phyloP scores from a whole-genome alignment of 2,888 invertebrate genomes.

The Mythimna lalbum region DNA sequence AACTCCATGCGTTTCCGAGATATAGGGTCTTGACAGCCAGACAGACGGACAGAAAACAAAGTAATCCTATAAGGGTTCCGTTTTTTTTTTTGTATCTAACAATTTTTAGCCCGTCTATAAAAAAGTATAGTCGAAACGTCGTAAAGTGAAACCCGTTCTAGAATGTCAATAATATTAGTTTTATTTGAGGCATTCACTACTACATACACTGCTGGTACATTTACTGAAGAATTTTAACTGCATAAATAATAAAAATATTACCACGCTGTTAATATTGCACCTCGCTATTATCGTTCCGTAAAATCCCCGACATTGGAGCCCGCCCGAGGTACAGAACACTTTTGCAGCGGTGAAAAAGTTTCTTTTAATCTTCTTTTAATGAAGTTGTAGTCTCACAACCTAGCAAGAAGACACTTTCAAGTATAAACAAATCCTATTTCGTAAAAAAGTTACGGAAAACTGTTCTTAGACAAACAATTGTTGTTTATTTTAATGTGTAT shows the following conservation, averaged over 20 bases:
- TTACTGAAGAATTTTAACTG: conserved; percentile 22
- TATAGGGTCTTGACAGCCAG: too few species aligned
- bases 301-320: conserved; percentile 67
- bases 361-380: conserved; percentile 85
- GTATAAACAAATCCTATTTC: conserved; percentile 72
- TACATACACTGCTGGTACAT: too few species aligned
- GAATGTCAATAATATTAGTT: neutral
- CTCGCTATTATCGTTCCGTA: conserved; percentile 72
- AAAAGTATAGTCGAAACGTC: too few species aligned
- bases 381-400: conserved; percentile 77
- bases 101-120: too few species aligned
- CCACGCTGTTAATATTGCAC: conserved; percentile 67
- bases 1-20: too few species aligned
- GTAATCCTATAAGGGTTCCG: too few species aligned
- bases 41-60: too few species aligned
- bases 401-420: conserved; percentile 76
- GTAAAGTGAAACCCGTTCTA: too few species aligned
- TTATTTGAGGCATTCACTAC: neutral
- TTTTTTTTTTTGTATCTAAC: too few species aligned
- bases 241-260: conserved; percentile 60
- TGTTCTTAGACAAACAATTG: conserved; percentile 43
- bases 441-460: conserved; percentile 27
- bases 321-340: conserved; percentile 70
- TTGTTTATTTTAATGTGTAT: conserved; percentile 23
- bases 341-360: conserved; percentile 77